Conservation (phyloP, 2,888 invertebrate genomes). For the Piscicola geometra region DNA sequence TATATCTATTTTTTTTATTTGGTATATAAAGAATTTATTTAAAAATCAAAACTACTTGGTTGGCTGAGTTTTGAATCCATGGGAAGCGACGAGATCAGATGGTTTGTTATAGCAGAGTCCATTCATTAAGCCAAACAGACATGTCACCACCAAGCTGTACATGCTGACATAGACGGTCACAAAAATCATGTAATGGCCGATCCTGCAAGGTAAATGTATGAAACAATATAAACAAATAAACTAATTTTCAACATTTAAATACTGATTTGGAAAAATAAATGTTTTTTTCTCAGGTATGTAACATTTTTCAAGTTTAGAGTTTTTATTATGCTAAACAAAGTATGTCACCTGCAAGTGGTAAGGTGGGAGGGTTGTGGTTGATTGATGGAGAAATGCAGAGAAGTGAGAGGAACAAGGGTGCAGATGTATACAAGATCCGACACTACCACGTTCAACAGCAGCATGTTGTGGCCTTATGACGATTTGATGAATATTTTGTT, state of each 20-base stretch:
- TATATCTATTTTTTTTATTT: too few relatives aligned
- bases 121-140: conserved; percentile 38
- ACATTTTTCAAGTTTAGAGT: not conserved
- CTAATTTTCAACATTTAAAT: too few relatives aligned
- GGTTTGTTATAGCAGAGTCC: conserved; percentile 12
- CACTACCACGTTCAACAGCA: conserved; percentile 42
- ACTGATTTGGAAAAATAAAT: too few relatives aligned
- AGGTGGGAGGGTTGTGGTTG: not conserved
- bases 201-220: conserved; percentile 32
- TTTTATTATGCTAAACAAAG: too few relatives aligned
- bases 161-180: conserved; percentile 44
- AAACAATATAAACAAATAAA: too few relatives aligned
- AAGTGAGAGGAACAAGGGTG: conserved; percentile 39
- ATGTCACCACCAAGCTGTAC: conserved; percentile 44
- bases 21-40: too few relatives aligned
- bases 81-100: not conserved
- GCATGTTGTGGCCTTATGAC: conserved; percentile 37
- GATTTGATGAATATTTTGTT: too few relatives aligned
- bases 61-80: not conserved
- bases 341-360: not conserved
- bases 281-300: too few relatives aligned
- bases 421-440: conserved; percentile 41
- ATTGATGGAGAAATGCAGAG: conserved; percentile 38
- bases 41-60: too few relatives aligned
- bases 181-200: conserved; percentile 43